phyloP scores from a whole-genome alignment of 2,797 vertebrate genomes.

The Mormyrus hasselquistii region DNA sequence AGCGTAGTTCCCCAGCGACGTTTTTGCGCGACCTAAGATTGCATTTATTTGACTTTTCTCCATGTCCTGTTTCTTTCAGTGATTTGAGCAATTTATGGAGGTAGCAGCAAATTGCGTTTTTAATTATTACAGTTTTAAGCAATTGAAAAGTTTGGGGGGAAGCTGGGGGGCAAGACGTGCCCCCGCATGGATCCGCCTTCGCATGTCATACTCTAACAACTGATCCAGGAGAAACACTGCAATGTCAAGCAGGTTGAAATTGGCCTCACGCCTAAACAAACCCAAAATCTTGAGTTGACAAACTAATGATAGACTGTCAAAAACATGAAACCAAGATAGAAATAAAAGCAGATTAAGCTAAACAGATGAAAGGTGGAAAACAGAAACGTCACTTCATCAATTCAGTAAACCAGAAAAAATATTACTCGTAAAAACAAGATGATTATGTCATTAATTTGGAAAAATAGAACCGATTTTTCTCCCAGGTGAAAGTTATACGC shows the following conservation, averaged over 20 bases:
- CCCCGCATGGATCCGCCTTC: background rate
- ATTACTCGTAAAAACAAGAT: background rate
- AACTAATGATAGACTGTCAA: background rate
- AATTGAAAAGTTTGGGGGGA: background rate
- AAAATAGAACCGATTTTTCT: background rate
- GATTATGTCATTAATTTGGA: background rate
- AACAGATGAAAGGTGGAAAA: background rate
- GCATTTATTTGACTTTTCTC: background rate
- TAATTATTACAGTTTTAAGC: background rate
- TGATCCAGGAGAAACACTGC: background rate
- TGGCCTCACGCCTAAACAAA: background rate
- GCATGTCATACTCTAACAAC: background rate
- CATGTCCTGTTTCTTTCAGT: background rate
- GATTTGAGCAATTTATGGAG: background rate
- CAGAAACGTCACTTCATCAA: background rate
- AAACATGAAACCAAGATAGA: background rate
- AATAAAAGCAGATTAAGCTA: background rate
- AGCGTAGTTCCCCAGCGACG: too few species aligned
- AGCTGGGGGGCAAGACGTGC: too few species aligned
- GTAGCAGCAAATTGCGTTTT: background rate
- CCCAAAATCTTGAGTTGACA: background rate
- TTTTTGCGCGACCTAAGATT: background rate
- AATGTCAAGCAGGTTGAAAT: background rate
- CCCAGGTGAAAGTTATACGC: background rate
- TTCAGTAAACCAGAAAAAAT: background rate